These are phyloP conservation scores for Mellilla xanthometata DNA, from an alignment of 2,888 invertebrate species.

Conservation along the genomic window DNA sequence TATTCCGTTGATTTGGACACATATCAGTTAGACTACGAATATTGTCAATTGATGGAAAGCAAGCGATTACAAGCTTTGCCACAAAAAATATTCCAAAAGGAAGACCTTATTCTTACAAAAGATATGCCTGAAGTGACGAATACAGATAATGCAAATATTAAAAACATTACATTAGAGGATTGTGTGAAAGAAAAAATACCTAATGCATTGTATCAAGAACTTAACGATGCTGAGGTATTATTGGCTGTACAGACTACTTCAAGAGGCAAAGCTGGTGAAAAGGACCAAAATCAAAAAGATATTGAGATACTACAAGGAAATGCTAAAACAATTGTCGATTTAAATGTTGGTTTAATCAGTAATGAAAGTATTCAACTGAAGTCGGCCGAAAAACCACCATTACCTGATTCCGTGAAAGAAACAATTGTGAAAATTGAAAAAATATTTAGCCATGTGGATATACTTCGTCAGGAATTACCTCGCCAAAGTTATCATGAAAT, in stretches of 20 bases:
- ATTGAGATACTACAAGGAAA: not conserved
- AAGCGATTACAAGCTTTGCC: conserved; percentile 27
- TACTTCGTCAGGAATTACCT: conserved; percentile 38
- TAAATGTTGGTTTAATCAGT: not conserved
- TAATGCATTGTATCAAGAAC: conserved; percentile 7
- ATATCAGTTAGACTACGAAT: conserved; percentile 57
- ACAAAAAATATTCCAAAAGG: too few relatives aligned
- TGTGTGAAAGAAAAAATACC: not conserved
- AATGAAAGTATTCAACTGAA: not conserved
- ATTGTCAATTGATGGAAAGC: conserved; percentile 46
- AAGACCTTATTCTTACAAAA: not conserved
- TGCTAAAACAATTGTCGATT: not conserved
- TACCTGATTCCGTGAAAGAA: too few relatives aligned
- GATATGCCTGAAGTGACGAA: not conserved
- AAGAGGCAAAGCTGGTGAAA: not conserved
- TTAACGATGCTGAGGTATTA: conserved; percentile 42
- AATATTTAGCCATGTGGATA: conserved; percentile 10
- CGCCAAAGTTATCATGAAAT: conserved; percentile 51
- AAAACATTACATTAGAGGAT: too few relatives aligned
- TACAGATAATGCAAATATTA: too few relatives aligned
- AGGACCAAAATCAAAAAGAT: not conserved
- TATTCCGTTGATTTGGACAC: conserved; percentile 61
- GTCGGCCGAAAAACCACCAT: too few relatives aligned
- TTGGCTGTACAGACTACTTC: conserved; percentile 23
- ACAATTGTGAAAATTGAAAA: not conserved